Evolutionary conservation across 2,797 vertebrate species (phyloP).

Genomic region (Leptodactylus fallax): DNA sequence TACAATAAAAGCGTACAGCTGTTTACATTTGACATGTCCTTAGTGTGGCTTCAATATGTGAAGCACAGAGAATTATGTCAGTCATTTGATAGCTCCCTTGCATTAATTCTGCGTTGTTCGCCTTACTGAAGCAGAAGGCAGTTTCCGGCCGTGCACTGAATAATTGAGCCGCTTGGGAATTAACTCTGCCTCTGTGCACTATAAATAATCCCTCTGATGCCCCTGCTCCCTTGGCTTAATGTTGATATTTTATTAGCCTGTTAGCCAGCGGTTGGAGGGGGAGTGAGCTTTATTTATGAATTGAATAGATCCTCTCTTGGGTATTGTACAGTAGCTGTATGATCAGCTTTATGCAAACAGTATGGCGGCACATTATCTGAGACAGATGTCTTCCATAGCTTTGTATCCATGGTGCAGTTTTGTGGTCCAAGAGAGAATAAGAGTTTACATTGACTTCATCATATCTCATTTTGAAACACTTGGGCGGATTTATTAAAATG

Average conservation of each 20-base stretch:
- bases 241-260: conserved; percentile 54
- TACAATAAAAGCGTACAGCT: not conserved
- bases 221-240: conserved; percentile 31
- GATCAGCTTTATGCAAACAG: not conserved
- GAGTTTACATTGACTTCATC: too few species aligned
- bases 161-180: conserved; percentile 53
- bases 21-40: not conserved
- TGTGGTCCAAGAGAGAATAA: not conserved
- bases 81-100: not conserved
- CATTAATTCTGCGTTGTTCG: conserved; percentile 21
- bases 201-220: conserved; percentile 46
- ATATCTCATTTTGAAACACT: too few species aligned
- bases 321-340: not conserved
- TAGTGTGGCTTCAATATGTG: not conserved
- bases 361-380: not conserved
- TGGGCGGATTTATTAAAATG: too few species aligned
- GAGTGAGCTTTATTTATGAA: not conserved
- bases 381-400: not conserved
- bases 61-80: not conserved
- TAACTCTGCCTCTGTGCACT: not conserved
- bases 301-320: not conserved
- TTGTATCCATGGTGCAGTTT: not conserved
- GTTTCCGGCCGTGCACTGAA: conserved; percentile 33
- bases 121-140: conserved; percentile 28
- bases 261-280: conserved; percentile 10